Base-by-base conservation (phyloP, 2,888 invertebrate genomes). In the Schizaphis graminum region DNA sequence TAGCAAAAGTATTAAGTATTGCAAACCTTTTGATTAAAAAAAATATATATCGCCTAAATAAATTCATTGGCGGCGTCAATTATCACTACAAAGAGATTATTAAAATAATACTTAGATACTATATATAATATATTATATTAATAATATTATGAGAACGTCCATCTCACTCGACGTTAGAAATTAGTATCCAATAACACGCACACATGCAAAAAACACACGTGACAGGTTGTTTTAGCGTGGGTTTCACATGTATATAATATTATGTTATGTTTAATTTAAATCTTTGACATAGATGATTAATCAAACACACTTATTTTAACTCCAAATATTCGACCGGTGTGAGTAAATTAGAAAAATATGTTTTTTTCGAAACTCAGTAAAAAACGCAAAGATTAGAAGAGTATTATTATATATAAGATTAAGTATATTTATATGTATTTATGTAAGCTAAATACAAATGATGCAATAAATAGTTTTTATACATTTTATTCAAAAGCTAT, bases 121-220 rank as follows among this genome's bases (percentile, higher is more conserved):
- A 44, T 86, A 11, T 47, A 47, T 13, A 67, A 67, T 67, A 35
- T 35, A 67, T 21, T 35, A 67, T 21, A 67, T 67, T 35, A 67
- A 67, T 67, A 67, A 67, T 67, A 47, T 86, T 86, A 44, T 86
- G 86, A 86, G 13, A 86, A 47, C 86, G 28, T 86, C 86, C 47
- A 47, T 67, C n/a, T 67, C 16, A 35, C 86, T 86, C 86, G 44
- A 44, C 86, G 13, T 47, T 86, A 47, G 47, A 47, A 86, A 47
- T 86, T 86, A 26, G 44, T 47, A 86, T 86, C 86, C 41, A 86
- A 86, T 86, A 86, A 67, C 67, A 21, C n/a, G 67, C 35, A 16
- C 67, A 21, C 35, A n/a, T 16, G 35, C n/a, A 35, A 16, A 35
- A n/a, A 67, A 35, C 67, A 67, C 35, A 35, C 16, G 67, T 35